Evolutionary conservation across 1,140 invertebrate genomes (phyloP), one percentile per base, ranked within the genome.

Genomic region (Drosophila sulfurigaster): DNA sequence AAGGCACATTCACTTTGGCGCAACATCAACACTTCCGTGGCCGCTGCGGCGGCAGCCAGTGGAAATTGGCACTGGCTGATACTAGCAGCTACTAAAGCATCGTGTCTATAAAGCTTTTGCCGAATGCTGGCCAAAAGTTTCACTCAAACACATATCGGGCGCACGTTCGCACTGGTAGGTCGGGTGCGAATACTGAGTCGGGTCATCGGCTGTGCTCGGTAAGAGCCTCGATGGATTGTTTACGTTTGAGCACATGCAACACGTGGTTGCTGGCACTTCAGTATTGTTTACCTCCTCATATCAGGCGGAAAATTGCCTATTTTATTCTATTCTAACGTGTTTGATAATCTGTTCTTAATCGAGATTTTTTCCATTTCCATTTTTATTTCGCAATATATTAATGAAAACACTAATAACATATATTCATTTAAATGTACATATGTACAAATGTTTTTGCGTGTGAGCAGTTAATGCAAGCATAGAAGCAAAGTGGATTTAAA

Each of bases 201-300:
- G 45, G 28, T 51, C 28, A 8, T 79, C 75, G 80, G 70, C 32
- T n/a, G 11, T 45, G 45, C 58, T 81, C 75, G 80, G 77, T 16
- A 16, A 7, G 3, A 49, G 32, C 6, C 20, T 66, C 38, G 69
- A 57, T 45, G 73, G 66, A 59, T 91, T 91, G 88, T 91, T 91
- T 91, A 91, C 81, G 48, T 82, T 74, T 71, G 56, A 11, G 11
- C 2, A 16, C 74, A 66, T 69, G 60, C 82, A 86, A 86, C 82
- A 86, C 71, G 82, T 86, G 78, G 79, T 69, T 68, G 3, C n/a
- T 56, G 0, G 1, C 25, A n/a, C 38, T 38, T 57, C 25, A 10
- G 8, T n/a, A 20, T 30, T 71, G 43, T 65, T 65, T 64, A 64
- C 62, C 52, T 57, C 49, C 1, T 4, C 32, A 57, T 20, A 13